phyloP scores from a whole-genome alignment of 35 echinoderm and acorn worm genomes.

The Heliocidaris erythrogramma region DNA sequence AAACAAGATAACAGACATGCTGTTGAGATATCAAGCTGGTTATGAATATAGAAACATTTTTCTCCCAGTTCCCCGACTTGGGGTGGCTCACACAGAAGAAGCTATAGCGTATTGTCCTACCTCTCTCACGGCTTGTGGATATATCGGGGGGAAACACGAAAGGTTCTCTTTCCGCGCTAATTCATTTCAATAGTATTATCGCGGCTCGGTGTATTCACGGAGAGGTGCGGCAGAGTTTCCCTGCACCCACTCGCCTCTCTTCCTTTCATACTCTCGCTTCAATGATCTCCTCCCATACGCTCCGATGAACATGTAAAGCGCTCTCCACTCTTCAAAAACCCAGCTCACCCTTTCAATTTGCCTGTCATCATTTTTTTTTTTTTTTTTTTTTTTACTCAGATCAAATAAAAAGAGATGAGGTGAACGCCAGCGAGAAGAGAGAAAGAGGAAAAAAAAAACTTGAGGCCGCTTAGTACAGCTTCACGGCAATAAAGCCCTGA shows the following conservation, averaged over 20 bases:
- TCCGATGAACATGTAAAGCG: constrained; percentile 46
- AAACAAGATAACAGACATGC: neutral
- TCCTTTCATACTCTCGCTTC: neutral
- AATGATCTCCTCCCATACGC: neutral
- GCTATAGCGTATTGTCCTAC: neutral
- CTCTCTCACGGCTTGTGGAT: neutral
- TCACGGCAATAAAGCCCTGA: neutral
- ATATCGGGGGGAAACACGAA: neutral
- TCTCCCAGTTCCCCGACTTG: neutral
- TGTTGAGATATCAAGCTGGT: neutral
- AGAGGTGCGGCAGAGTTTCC: neutral
- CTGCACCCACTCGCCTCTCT: constrained; percentile 16
- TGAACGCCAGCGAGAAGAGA: neutral
- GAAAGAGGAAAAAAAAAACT: neutral
- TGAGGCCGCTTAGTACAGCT: neutral
- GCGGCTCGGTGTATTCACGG: neutral
- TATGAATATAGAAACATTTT: neutral
- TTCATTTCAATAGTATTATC: constrained; percentile 35
- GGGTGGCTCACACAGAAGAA: neutral
- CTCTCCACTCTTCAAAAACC: constrained; percentile 23
- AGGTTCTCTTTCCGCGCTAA: constrained; percentile 34
- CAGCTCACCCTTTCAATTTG: constrained; percentile 47
- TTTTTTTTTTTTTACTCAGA: neutral
- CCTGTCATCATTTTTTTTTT: constrained; percentile 37
- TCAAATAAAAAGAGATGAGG: neutral